phyloP scores from a whole-genome alignment of 2,113 vertebrate species.

The Rhinoderma darwinii region DNA sequence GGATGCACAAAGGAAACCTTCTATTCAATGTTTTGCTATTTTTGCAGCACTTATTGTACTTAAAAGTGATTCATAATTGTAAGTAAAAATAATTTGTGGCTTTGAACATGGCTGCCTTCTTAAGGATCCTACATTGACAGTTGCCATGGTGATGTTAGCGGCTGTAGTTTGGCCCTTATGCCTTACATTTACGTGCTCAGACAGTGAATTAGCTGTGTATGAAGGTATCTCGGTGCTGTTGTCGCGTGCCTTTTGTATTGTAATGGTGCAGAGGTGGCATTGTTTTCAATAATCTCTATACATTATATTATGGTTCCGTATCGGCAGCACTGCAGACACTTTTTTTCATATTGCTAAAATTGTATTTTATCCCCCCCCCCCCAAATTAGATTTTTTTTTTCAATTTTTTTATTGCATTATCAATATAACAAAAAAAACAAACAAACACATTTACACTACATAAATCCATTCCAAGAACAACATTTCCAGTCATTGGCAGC shows the following conservation, averaged over 20 bases:
- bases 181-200: conserved; percentile 42
- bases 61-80: background rate
- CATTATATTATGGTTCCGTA: background rate
- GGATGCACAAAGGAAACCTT: background rate
- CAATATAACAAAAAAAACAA: too few species aligned
- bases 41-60: background rate
- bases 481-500: too few species aligned
- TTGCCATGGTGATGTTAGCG: conserved; percentile 53
- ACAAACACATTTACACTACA: too few species aligned
- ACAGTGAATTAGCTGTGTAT: conserved; percentile 29
- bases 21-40: background rate
- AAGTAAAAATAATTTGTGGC: conserved; percentile 22
- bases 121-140: conserved; percentile 35
- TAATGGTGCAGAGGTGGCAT: background rate
- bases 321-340: background rate
- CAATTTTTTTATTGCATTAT: too few species aligned
- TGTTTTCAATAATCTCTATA: background rate
- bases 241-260: background rate
- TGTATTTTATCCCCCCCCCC: too few species aligned
- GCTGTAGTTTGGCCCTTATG: conserved; percentile 40
- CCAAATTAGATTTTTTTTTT: too few species aligned
- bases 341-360: too few species aligned
- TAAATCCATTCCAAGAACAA: too few species aligned
- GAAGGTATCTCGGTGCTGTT: conserved; percentile 11
- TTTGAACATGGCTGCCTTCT: conserved; percentile 37